phyloP scores from a whole-genome alignment of 2,113 vertebrate species.

The Panthera uncia region DNA sequence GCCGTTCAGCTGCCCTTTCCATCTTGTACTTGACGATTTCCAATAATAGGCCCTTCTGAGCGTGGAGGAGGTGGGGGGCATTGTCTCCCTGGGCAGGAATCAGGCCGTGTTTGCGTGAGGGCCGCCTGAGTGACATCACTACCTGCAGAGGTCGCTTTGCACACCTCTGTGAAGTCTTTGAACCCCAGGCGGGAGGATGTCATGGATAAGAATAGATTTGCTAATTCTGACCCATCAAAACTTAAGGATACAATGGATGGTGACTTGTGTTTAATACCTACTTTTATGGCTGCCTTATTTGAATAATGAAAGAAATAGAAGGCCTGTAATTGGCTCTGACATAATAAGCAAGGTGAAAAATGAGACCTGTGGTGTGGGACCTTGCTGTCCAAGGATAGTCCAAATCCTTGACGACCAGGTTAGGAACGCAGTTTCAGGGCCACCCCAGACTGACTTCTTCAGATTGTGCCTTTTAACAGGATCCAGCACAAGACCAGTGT shows the following conservation, averaged over 20 bases:
- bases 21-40: not conserved
- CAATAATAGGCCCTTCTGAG: not conserved
- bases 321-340: not conserved
- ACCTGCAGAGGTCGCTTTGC: not conserved
- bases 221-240: slow-evolving; percentile 11
- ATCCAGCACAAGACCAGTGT: not conserved
- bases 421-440: not conserved
- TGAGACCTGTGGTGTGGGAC: not conserved
- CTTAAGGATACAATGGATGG: slow-evolving; percentile 28
- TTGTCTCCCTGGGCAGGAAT: not conserved
- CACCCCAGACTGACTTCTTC: not conserved
- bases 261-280: slow-evolving; percentile 45
- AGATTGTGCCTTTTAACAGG: not conserved
- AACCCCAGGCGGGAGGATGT: not conserved
- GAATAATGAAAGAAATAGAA: slow-evolving; percentile 44
- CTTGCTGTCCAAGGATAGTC: not conserved
- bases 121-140: not conserved
- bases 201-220: not conserved
- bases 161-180: not conserved
- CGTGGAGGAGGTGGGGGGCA: too few species aligned
- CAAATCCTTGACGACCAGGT: not conserved
- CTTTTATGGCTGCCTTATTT: slow-evolving; percentile 50
- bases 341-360: slow-evolving; percentile 43
- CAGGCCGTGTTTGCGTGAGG: not conserved
- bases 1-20: not conserved